Percentiles rank a stretch among this genome's conserved stretches.
These are phyloP conservation scores for Caenorhabditis sulstoni DNA, from an alignment of 2,888 invertebrate genomes.

Conservation along the genomic window DNA sequence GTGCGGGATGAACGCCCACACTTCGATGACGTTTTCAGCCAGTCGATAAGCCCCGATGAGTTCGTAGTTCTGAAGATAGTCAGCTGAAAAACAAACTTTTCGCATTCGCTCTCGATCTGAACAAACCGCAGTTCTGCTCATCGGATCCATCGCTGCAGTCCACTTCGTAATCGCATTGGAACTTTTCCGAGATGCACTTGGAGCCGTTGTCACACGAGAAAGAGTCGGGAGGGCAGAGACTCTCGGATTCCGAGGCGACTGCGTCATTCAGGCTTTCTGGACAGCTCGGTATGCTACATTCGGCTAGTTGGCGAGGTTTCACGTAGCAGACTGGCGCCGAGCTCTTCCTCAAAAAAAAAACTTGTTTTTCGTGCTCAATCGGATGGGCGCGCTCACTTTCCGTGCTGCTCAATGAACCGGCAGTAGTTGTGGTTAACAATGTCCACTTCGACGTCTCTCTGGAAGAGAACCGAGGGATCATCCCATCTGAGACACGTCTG, in stretches of 20 bases:
- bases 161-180: constrained; percentile 74
- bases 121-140: constrained; percentile 70
- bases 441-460: constrained; percentile 27
- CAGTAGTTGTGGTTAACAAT: constrained; percentile 64
- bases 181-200: constrained; percentile 69
- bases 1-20: constrained; percentile 75
- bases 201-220: constrained; percentile 64
- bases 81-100: constrained; percentile 59
- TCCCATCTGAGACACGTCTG: constrained; percentile 71
- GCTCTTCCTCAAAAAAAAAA: constrained; percentile 29
- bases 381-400: constrained; percentile 24
- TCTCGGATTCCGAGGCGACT: not conserved
- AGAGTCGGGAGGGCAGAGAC: constrained; percentile 36
- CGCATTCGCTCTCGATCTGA: not conserved
- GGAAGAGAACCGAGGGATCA: constrained; percentile 64
- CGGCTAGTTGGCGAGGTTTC: constrained; percentile 17
- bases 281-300: constrained; percentile 52
- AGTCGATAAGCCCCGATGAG: constrained; percentile 72
- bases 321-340: constrained; percentile 43
- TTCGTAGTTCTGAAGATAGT: constrained; percentile 71
- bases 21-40: constrained; percentile 69
- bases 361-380: not conserved
- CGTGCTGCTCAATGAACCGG: constrained; percentile 31
- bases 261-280: constrained; percentile 54
- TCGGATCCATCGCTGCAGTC: constrained; percentile 75